Base-by-base conservation (phyloP, 1,140 invertebrate species). In the Reticulitermes speratus region DNA sequence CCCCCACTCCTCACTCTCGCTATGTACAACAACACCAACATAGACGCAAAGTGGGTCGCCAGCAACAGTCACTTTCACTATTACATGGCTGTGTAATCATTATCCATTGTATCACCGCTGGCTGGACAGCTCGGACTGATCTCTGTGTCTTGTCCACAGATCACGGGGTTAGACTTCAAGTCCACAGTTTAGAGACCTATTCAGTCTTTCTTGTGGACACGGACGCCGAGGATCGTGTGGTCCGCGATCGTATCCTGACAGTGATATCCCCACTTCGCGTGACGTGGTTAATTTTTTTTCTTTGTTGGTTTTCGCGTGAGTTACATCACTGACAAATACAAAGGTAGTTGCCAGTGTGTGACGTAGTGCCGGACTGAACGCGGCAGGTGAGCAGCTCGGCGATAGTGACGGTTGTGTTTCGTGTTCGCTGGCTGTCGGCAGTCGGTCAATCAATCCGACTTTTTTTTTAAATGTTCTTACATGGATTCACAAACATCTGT, bases 1-100 rank as follows among this genome's bases (percentile, higher is more conserved):
- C 48, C 83, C 87, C 52, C 52, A n/a, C 23, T 84, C 81, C 85
- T 87, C 88, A 88, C 88, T 89, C 87, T 88, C 88, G 87, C 88
- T 88, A n/a, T 30, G 52, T 52, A 84, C 45, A 84, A 84, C 83
- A 84, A 48, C 83, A 84, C 92, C 93, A 94, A 94, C 93, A 94
- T 93, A 94, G 93, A 94, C 93, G 93, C 93, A 93, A 94, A 94
- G 92, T 94, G 91, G 93, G 93, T 94, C 93, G 93, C 82, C 45
- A 52, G 83, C 92, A 92, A 21, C 90, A 92, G 91, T 93, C 93
- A 94, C 93, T 94, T 93, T 94, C 93, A 94, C 93, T 93, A 93
- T 93, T 93, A 93, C 93, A 93, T 93, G 92, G 92, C 23, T 91
- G 91, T 91, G 92, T 93, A 93, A 93, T 93, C 92, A 92, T 93